Conservation (phyloP, 2,113 vertebrate species). For the Junco hyemalis region DNA sequence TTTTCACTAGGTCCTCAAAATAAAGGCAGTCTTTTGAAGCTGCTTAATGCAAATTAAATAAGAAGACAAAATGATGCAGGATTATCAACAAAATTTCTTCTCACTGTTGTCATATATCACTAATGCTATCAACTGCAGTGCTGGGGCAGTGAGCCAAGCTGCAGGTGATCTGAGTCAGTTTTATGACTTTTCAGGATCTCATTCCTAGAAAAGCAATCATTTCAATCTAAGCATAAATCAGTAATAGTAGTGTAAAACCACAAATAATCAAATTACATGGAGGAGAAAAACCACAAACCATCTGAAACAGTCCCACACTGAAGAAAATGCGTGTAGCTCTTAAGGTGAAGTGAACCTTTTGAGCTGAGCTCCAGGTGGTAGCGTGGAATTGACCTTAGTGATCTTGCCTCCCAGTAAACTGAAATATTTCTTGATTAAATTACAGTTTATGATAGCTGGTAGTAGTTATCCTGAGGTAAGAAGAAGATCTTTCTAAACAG, state of each 20-base stretch:
- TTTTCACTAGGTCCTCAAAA: neutral
- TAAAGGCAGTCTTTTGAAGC: neutral
- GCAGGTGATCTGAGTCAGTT: neutral
- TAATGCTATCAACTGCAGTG: rapidly evolving
- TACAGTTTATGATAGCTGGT: neutral
- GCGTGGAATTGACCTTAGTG: neutral
- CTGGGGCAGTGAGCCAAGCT: neutral
- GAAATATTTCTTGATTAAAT: slow-evolving; percentile 4
- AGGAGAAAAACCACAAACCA: neutral
- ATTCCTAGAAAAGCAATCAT: neutral
- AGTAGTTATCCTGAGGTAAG: neutral
- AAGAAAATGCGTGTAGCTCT: neutral
- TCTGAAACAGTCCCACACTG: neutral
- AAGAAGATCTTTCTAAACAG: neutral
- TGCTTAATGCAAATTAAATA: neutral
- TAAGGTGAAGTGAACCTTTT: neutral
- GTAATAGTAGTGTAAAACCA: neutral
- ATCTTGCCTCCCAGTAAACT: neutral
- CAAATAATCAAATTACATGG: neutral
- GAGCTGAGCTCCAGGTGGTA: neutral
- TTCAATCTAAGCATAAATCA: neutral
- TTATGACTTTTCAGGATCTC: neutral
- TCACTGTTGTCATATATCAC: neutral
- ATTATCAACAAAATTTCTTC: neutral
- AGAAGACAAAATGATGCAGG: rapidly evolving